Evolutionary conservation across 2,113 vertebrate genomes (phyloP), one percentile per base, ranked within the genome.

Genomic region (Tricholaema leucomelas): DNA sequence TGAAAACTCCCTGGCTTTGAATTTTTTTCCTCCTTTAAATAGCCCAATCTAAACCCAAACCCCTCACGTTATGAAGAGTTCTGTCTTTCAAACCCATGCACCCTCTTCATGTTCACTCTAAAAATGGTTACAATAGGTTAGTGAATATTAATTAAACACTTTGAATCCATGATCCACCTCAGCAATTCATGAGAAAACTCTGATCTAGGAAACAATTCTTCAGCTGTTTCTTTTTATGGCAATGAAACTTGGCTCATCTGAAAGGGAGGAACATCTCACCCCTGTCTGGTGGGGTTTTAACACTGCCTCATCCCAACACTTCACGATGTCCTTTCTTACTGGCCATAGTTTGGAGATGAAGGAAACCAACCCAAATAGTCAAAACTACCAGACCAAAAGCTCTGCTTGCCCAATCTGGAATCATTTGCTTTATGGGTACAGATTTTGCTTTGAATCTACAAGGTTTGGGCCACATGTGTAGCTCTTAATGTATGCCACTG

Each of bases 1-100:
- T 19, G 18, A 85, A 78, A 88, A 84, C 61, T 78, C 71, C 61
- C 18, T 65, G 27, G 44, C 16, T 56, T 48, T 27, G n/a, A n/a
- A n/a, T n/a, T n/a, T n/a, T n/a, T n/a, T n/a, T n/a, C n/a, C n/a
- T n/a, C n/a, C n/a, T n/a, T n/a, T n/a, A n/a, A n/a, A n/a, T n/a
- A n/a, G n/a, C n/a, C n/a, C n/a, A n/a, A 24, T 24, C 15, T 15
- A n/a, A 16, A 21, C 4, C 1, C 4, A 5, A 66, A 24, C 5
- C 9, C 7, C 18, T 27, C 81, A 5, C 46, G 21, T 78, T 86
- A 74, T 5, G 30, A 78, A 10, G 30, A 55, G 44, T 65, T 80
- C 36, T 7, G 36, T 40, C 13, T 87, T 89, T 82, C 59, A 92
- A 44, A 79, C 4, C 30, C 28, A 44, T 7, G 24, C 28, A 81